These are phyloP conservation scores for Tetranychus truncatus DNA, from an alignment of 2,888 invertebrate genomes.

Conservation along the genomic window DNA sequence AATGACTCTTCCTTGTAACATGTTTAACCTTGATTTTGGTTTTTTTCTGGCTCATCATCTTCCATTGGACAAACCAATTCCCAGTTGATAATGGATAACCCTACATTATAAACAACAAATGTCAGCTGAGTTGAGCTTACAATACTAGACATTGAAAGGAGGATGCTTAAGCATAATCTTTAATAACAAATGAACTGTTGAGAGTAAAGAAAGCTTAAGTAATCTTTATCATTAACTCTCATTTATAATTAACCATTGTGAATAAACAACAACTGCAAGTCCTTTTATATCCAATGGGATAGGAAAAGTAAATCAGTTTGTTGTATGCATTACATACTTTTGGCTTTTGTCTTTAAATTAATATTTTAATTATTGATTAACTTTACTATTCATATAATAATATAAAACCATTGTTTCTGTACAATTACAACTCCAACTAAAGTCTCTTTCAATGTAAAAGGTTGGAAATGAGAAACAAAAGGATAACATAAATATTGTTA, in stretches of 20 bases:
- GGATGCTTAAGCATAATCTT: neutral
- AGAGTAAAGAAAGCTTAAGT: neutral
- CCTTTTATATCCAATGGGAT: neutral
- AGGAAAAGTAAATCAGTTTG: neutral
- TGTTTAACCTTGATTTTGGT: neutral
- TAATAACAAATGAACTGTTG: neutral
- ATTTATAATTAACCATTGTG: neutral
- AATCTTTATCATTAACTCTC: neutral
- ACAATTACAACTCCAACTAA: too few relatives aligned
- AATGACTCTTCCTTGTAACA: neutral
- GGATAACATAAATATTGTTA: too few relatives aligned
- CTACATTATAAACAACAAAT: neutral
- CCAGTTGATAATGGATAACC: neutral
- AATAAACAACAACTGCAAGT: too few relatives aligned
- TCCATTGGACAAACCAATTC: slow-evolving; percentile 8
- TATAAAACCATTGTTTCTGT: neutral
- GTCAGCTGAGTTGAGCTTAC: too few relatives aligned
- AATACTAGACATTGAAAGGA: too few relatives aligned
- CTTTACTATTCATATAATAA: neutral
- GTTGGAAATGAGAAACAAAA: too few relatives aligned
- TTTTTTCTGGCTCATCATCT: neutral
- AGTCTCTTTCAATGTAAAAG: too few relatives aligned
- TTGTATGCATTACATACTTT: neutral
- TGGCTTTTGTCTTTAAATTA: neutral
- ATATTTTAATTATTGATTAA: neutral